A percentile compares a stretch with the other conserved stretches of the same genome.
Evolutionary conservation across 2,797 vertebrate genomes (phyloP).

Genomic region (Dendrocincla fuliginosa): DNA sequence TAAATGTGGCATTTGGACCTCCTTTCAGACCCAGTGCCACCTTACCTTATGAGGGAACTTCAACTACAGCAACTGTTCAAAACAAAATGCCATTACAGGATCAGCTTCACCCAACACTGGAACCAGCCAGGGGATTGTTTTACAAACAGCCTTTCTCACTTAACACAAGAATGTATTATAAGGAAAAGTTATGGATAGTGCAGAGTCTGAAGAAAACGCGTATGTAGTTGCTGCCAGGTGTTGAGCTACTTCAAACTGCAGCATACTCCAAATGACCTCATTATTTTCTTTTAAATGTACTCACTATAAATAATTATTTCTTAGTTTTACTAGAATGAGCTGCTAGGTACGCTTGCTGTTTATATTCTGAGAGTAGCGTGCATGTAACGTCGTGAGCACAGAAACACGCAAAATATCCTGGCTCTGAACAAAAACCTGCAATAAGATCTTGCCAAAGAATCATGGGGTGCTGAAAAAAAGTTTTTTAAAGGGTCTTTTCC

Average conservation of each 20-base stretch:
- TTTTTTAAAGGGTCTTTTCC: not conserved
- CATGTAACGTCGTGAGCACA: not conserved
- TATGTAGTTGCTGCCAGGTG: conserved; percentile 76
- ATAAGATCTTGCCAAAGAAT: conserved; percentile 33
- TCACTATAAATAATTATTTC: conserved; percentile 77
- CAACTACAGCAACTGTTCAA: conserved; percentile 91
- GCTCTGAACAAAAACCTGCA: conserved; percentile 49
- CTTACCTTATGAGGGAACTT: conserved; percentile 99
- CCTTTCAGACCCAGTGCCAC: conserved; percentile 89
- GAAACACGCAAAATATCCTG: conserved; percentile 40
- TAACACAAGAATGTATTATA: conserved; percentile 82
- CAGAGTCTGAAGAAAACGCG: conserved; percentile 72
- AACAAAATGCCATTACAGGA: conserved; percentile 91
- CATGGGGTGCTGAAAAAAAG: not conserved
- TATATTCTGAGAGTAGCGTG: not conserved
- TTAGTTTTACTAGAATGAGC: conserved; percentile 67
- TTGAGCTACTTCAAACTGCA: conserved; percentile 66
- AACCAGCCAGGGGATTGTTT: conserved; percentile 82
- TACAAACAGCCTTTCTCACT: conserved; percentile 86
- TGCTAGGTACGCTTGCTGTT: conserved; percentile 55
- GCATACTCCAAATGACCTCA: conserved; percentile 76
- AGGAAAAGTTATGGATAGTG: conserved; percentile 78
- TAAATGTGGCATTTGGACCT: conserved; percentile 98
- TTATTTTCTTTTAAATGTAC: conserved; percentile 77
- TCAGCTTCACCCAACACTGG: conserved; percentile 84